phyloP scores from a whole-genome alignment of 1,140 invertebrate genomes.

The Euwallacea fornicatus region DNA sequence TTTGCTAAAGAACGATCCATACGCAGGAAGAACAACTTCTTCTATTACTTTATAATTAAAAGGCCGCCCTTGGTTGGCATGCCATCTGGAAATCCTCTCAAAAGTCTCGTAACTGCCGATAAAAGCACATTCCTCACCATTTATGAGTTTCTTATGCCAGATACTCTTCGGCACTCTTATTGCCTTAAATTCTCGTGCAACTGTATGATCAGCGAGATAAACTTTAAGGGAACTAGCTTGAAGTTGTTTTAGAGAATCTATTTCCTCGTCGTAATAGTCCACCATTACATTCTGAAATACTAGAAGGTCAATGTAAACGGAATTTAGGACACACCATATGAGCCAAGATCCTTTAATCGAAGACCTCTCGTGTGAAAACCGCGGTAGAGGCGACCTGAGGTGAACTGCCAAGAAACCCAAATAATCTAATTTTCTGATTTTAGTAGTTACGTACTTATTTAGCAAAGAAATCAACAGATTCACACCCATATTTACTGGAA shows the following conservation, averaged over 20 bases:
- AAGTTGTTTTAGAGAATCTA: not conserved
- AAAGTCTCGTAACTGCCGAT: not conserved
- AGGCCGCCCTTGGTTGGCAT: not conserved
- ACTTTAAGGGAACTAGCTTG: not conserved
- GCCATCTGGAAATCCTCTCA: not conserved
- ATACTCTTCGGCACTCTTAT: not conserved
- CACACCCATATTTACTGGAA: not conserved
- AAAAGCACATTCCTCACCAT: not conserved
- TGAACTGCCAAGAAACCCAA: not conserved
- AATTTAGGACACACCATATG: not conserved
- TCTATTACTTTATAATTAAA: not conserved
- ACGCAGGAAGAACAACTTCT: not conserved
- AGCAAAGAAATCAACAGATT: not conserved
- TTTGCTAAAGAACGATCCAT: not conserved
- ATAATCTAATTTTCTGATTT: not conserved
- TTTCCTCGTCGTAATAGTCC: not conserved
- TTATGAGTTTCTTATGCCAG: not conserved
- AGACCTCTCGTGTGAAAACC: not conserved
- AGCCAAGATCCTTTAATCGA: not conserved
- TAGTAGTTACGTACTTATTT: not conserved
- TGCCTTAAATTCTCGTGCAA: not conserved
- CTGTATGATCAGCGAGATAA: not conserved
- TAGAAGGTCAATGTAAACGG: not conserved
- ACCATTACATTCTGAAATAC: not conserved
- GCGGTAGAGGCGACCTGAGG: not conserved